Conservation (phyloP, 2,797 vertebrate genomes). For the Psittacula echo region DNA sequence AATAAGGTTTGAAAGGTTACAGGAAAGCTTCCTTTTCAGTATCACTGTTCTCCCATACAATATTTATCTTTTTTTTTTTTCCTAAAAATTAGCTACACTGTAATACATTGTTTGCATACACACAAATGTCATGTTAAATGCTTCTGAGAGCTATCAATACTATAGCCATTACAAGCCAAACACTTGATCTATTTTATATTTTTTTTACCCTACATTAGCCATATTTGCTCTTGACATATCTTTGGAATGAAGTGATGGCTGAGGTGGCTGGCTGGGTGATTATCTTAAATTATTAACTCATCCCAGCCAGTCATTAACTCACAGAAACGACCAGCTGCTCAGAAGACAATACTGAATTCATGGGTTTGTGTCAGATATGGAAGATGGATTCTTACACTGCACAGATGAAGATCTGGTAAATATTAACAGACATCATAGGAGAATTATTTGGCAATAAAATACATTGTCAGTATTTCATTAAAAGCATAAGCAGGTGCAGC, state of each 20-base stretch:
- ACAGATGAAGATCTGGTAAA: background rate
- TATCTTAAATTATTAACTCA: conserved; percentile 18
- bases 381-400: background rate
- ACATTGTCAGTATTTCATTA: background rate
- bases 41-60: background rate
- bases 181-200: background rate
- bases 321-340: background rate
- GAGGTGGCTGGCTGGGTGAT: background rate
- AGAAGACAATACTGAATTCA: background rate
- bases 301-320: background rate
- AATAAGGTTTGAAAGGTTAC: background rate
- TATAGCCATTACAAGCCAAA: background rate
- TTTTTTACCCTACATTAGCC: background rate
- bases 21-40: background rate
- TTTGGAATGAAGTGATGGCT: background rate
- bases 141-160: background rate
- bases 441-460: background rate
- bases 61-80: background rate
- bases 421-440: background rate
- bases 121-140: background rate
- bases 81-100: background rate
- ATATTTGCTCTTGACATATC: background rate
- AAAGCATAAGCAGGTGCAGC: background rate
- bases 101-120: background rate
- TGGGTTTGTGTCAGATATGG: background rate